phyloP scores from a whole-genome alignment of 2,113 vertebrate species.

The Heliornis fulica region DNA sequence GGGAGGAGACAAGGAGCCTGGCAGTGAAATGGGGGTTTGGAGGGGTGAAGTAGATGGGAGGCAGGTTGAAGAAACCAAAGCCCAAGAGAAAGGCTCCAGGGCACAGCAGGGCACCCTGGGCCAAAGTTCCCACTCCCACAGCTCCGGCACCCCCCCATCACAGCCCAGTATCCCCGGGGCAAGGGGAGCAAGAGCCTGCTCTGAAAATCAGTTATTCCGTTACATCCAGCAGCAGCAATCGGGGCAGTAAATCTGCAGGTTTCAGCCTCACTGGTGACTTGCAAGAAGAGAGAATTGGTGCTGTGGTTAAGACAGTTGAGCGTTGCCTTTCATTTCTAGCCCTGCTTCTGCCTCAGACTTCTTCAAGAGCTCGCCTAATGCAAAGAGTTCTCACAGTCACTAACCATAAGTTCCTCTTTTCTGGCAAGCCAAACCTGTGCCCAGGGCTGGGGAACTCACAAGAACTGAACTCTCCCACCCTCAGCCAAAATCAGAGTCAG shows the following conservation, averaged over 20 bases:
- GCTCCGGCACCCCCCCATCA: background rate
- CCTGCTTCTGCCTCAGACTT: background rate
- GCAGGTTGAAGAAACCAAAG: background rate
- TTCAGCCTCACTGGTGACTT: rapidly evolving
- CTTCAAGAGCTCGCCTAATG: background rate
- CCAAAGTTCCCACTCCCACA: background rate
- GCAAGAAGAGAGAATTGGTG: background rate
- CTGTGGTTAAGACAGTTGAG: constrained; percentile 55
- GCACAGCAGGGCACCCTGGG: rapidly evolving
- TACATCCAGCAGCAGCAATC: background rate
- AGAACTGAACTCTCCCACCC: background rate
- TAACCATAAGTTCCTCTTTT: background rate
- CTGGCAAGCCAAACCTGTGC: rapidly evolving
- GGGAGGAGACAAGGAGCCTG: background rate
- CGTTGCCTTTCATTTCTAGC: background rate
- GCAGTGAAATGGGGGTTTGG: rapidly evolving
- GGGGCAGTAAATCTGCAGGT: background rate
- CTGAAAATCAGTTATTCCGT: background rate
- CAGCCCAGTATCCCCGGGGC: rapidly evolving
- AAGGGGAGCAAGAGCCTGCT: background rate
- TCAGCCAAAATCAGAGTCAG: background rate
- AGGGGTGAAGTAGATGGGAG: background rate
- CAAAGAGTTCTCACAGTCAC: background rate
- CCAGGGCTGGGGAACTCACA: background rate
- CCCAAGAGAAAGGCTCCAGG: background rate